Percentiles rank a stretch among this genome's conserved stretches.
Evolutionary conservation across 2,797 vertebrate species (phyloP).

Genomic region (Bovichtus diacanthus): DNA sequence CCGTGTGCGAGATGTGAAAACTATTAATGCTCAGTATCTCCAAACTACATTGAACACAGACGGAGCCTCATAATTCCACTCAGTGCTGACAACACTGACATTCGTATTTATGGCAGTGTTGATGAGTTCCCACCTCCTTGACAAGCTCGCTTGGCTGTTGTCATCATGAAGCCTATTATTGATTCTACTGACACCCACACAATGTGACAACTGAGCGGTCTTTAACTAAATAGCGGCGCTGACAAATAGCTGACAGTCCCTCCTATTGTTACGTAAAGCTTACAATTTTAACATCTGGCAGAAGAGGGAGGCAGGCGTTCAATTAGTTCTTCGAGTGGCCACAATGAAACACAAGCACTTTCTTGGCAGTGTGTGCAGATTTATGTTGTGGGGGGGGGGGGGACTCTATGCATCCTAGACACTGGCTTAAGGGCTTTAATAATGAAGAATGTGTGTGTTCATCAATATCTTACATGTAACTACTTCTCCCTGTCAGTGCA

Average conservation of each 20-base stretch:
- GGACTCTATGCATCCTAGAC: slow-evolving; percentile 21
- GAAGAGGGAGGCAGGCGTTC: slow-evolving; percentile 50
- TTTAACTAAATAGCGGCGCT: slow-evolving; percentile 74
- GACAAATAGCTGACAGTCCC: slow-evolving; percentile 72
- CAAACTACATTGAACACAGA: slow-evolving; percentile 17
- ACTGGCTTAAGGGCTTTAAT: slow-evolving; percentile 51
- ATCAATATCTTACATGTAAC: slow-evolving; percentile 37
- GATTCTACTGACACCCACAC: slow-evolving; percentile 76
- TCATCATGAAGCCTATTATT: slow-evolving; percentile 72
- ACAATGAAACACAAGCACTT: slow-evolving; percentile 40
- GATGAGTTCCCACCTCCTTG: slow-evolving; percentile 69
- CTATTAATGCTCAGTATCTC: slow-evolving; percentile 22
- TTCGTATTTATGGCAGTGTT: slow-evolving; percentile 64
- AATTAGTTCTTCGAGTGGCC: slow-evolving; percentile 59
- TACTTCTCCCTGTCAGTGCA: slow-evolving; percentile 39
- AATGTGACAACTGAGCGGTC: slow-evolving; percentile 72
- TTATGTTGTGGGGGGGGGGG: slow-evolving; percentile 3
- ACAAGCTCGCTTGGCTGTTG: slow-evolving; percentile 60
- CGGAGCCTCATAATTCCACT: slow-evolving; percentile 48
- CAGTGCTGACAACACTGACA: slow-evolving; percentile 50
- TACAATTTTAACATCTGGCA: slow-evolving; percentile 68
- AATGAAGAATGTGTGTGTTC: slow-evolving; percentile 45
- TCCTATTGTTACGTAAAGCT: slow-evolving; percentile 63
- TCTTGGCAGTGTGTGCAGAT: slow-evolving; percentile 54
- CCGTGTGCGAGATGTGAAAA: slow-evolving; percentile 4